Evolutionary conservation across 1,140 invertebrate species (phyloP).

Genomic region (Danaus melanippus): DNA sequence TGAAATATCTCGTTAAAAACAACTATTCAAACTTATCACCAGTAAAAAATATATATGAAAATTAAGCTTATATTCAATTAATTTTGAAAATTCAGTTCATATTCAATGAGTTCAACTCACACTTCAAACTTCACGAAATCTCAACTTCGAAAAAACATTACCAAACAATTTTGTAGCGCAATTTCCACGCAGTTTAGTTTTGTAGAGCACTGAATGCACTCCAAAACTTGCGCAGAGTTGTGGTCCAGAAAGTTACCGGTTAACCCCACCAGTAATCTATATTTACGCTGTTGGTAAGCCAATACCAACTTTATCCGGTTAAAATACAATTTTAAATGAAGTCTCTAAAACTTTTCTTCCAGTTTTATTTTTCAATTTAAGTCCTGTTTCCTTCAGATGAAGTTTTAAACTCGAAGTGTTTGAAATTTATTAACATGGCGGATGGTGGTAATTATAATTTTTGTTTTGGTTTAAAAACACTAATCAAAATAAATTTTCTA

Average conservation of each 20-base stretch:
- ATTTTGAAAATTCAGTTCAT: too few relatives aligned
- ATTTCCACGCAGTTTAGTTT: constrained; percentile 21
- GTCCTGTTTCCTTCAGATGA: constrained; percentile 9
- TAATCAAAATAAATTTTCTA: too few relatives aligned
- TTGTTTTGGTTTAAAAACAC: background rate
- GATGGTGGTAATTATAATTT: constrained; percentile 9
- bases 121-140: too few relatives aligned
- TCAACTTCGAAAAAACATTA: constrained; percentile 18
- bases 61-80: too few relatives aligned
- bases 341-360: background rate
- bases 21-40: too few relatives aligned
- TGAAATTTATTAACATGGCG: constrained; percentile 13
- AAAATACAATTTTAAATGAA: constrained; percentile 18
- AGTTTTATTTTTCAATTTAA: constrained; percentile 17
- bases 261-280: constrained; percentile 13
- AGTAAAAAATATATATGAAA: too few relatives aligned
- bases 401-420: constrained; percentile 15
- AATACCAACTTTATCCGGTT: constrained; percentile 18
- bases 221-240: constrained; percentile 11
- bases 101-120: too few relatives aligned
- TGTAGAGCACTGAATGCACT: constrained; percentile 17
- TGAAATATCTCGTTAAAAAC: too few relatives aligned
- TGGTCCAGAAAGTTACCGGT: constrained; percentile 8
- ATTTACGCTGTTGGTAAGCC: constrained; percentile 3
- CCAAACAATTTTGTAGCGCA: constrained; percentile 21